Percentiles rank a stretch among this genome's conserved stretches.
These are phyloP conservation scores for Hepsetus odoe DNA, from an alignment of 2,113 vertebrate species.

Conservation along the genomic window DNA sequence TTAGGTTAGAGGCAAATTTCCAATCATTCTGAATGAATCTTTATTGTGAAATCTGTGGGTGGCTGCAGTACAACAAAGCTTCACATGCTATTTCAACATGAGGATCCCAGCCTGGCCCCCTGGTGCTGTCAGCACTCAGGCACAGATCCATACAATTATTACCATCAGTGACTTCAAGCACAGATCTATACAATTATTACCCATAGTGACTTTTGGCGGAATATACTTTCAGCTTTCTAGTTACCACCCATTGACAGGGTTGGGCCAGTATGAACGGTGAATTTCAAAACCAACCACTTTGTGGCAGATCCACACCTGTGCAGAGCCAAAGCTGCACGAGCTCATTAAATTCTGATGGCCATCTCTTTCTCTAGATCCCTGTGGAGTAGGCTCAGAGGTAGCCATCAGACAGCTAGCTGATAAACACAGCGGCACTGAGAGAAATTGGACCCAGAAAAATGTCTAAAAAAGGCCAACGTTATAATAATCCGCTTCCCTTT, in stretches of 20 bases:
- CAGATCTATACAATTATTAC: conserved; percentile 24
- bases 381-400: conserved; percentile 67
- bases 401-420: conserved; percentile 69
- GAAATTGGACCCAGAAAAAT: conserved; percentile 71
- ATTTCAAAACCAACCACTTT: conserved; percentile 61
- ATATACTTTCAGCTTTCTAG: conserved; percentile 42
- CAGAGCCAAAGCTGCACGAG: conserved; percentile 53
- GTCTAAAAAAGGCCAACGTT: conserved; percentile 67
- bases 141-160: conserved; percentile 28
- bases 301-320: conserved; percentile 68
- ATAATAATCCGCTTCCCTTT: conserved; percentile 74
- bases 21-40: too few relatives aligned
- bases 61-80: neutral
- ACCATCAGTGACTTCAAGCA: conserved; percentile 17
- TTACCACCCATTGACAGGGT: conserved; percentile 44
- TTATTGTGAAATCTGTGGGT: neutral
- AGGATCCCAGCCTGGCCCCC: neutral
- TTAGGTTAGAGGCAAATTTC: too few relatives aligned
- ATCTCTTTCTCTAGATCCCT: conserved; percentile 64
- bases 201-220: conserved; percentile 33
- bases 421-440: conserved; percentile 69
- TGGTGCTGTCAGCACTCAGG: conserved; percentile 39
- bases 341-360: conserved; percentile 75
- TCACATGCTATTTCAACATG: neutral
- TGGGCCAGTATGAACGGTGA: conserved; percentile 62